Percentiles rank a stretch among this genome's conserved stretches.
Conservation (phyloP, 2,113 vertebrate species). For the Daphoenositta chrysoptera region DNA sequence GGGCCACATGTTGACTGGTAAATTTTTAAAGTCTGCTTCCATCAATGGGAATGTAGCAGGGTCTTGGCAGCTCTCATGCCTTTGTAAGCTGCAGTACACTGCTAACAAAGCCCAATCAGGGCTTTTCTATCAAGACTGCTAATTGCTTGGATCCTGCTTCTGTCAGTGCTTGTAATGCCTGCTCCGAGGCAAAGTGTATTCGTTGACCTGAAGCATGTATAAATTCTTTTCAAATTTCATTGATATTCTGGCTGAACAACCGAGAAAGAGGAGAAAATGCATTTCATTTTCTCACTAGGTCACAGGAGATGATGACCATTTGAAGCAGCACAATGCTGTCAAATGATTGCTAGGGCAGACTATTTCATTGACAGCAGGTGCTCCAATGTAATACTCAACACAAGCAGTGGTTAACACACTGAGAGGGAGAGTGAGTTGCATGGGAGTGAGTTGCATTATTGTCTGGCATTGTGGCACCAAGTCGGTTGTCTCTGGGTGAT, state of each 20-base stretch:
- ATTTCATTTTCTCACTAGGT: conserved; percentile 48
- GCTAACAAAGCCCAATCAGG: neutral
- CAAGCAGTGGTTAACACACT: neutral
- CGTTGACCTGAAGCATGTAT: neutral
- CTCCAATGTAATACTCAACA: neutral
- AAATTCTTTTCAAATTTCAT: conserved; percentile 19
- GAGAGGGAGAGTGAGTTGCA: neutral
- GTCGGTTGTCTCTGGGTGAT: neutral
- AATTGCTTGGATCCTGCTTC: neutral
- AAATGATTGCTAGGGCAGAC: conserved; percentile 19
- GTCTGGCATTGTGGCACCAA: neutral
- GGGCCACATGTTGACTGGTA: neutral
- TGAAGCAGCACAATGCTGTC: conserved; percentile 10
- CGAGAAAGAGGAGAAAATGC: conserved; percentile 7
- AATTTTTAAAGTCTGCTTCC: neutral
- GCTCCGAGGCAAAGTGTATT: neutral
- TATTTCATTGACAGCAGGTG: conserved; percentile 53
- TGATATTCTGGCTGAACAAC: conserved; percentile 13
- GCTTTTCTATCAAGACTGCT: neutral
- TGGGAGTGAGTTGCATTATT: neutral
- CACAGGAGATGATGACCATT: conserved; percentile 24
- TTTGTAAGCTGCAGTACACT: neutral
- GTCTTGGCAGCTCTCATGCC: neutral
- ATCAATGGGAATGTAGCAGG: neutral
- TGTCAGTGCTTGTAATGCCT: neutral